These are phyloP conservation scores for Xiphophorus birchmanni DNA, from an alignment of 2,797 vertebrate genomes.

Conservation along the genomic window DNA sequence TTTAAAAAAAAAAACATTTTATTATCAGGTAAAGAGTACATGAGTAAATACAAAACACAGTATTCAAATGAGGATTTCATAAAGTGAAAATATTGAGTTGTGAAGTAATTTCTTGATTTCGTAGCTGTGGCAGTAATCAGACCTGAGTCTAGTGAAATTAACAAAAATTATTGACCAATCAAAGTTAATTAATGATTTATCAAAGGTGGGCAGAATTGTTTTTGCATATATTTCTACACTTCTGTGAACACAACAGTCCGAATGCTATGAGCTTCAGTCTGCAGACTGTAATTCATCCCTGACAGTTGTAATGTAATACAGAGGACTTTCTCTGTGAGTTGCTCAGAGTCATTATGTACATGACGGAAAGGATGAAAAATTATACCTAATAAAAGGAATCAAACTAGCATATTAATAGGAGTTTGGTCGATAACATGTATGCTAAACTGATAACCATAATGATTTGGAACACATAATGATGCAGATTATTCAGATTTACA, in stretches of 20 bases:
- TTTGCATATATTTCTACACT: neutral
- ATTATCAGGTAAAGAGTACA: neutral
- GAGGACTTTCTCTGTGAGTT: neutral
- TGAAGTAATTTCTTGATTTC: neutral
- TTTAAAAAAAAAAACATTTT: neutral
- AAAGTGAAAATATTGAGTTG: neutral
- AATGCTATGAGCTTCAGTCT: neutral
- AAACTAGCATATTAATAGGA: slow-evolving; percentile 1
- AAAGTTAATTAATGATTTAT: neutral
- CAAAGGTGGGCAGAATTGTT: neutral
- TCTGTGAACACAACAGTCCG: neutral
- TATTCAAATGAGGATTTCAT: neutral
- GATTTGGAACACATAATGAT: neutral
- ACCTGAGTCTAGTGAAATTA: neutral
- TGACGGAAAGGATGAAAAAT: neutral
- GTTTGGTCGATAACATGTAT: neutral
- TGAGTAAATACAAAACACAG: neutral
- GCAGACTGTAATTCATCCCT: neutral
- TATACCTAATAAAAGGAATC: neutral
- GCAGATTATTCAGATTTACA: neutral
- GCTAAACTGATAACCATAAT: neutral
- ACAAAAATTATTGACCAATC: too few relatives aligned
- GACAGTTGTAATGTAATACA: neutral
- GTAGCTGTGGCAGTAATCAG: neutral
- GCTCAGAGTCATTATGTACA: neutral